These are phyloP conservation scores for Guaruba guarouba DNA, from an alignment of 2,113 vertebrate species.

Conservation along the genomic window DNA sequence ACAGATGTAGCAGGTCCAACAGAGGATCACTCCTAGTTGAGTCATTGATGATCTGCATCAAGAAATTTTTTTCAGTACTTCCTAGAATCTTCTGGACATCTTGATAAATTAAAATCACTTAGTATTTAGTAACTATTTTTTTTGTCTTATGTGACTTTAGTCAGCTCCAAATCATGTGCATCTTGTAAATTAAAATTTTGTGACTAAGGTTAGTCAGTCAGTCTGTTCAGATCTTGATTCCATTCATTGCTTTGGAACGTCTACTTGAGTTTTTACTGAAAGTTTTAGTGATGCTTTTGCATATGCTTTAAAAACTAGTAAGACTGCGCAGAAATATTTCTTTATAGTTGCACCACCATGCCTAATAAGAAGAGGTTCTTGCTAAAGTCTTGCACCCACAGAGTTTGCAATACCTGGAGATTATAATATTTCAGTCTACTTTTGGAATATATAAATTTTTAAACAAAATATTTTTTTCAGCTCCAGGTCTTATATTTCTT, in stretches of 20 bases:
- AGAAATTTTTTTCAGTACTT: not conserved
- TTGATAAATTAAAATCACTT: not conserved
- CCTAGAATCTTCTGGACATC: not conserved
- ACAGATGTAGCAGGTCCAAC: not conserved
- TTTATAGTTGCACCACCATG: not conserved
- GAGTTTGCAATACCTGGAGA: not conserved
- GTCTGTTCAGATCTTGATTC: not conserved
- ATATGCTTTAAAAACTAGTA: not conserved
- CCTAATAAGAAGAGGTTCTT: not conserved
- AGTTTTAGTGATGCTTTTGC: not conserved
- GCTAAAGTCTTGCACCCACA: not conserved
- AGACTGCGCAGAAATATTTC: not conserved
- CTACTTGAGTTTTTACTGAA: not conserved
- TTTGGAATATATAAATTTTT: not conserved
- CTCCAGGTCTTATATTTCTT: slow-evolving; percentile 29
- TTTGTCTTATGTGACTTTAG: not conserved
- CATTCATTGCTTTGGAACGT: not conserved
- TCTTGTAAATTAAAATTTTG: not conserved
- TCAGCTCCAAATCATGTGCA: not conserved
- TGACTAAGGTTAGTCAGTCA: not conserved
- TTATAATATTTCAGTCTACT: not conserved
- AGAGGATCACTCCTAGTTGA: not conserved
- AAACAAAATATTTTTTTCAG: not conserved
- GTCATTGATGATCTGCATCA: not conserved
- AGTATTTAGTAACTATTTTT: not conserved